Conservation (phyloP, 2,888 invertebrate species). For the Ditula angustiorana region DNA sequence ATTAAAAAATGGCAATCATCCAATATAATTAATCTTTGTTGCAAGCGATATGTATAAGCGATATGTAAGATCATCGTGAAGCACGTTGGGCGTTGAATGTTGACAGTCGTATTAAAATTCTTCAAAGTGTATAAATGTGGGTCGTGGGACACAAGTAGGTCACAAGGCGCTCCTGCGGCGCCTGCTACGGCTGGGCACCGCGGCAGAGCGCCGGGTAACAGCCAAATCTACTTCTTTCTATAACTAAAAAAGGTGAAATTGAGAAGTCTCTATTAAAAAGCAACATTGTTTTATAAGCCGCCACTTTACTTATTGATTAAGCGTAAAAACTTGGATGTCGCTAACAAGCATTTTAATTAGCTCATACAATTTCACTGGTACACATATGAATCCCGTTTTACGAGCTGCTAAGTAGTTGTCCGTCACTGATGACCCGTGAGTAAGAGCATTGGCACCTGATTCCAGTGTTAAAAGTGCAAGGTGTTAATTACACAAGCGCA, state of each 20-base stretch:
- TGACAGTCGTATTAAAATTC: constrained; percentile 60
- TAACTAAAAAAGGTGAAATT: background rate
- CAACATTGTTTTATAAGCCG: too few species aligned
- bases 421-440: background rate
- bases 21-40: background rate
- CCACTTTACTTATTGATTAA: too few species aligned
- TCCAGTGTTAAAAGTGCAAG: constrained; percentile 42
- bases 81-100: constrained; percentile 38
- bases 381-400: too few species aligned
- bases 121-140: constrained; percentile 64
- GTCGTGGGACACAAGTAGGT: constrained; percentile 70
- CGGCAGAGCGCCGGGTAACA: constrained; percentile 10
- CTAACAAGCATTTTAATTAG: too few species aligned
- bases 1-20: too few species aligned
- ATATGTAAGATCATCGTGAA: background rate
- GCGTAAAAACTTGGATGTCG: too few species aligned
- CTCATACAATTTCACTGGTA: too few species aligned
- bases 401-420: too few species aligned
- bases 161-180: constrained; percentile 51
- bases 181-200: constrained; percentile 15
- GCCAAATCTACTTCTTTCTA: background rate
- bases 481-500: constrained; percentile 59
- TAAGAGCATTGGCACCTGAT: constrained; percentile 7
- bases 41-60: background rate
- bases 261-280: background rate